Evolutionary conservation across 2,797 vertebrate species (phyloP).

Genomic region (Pangasius sanitwongsei): DNA sequence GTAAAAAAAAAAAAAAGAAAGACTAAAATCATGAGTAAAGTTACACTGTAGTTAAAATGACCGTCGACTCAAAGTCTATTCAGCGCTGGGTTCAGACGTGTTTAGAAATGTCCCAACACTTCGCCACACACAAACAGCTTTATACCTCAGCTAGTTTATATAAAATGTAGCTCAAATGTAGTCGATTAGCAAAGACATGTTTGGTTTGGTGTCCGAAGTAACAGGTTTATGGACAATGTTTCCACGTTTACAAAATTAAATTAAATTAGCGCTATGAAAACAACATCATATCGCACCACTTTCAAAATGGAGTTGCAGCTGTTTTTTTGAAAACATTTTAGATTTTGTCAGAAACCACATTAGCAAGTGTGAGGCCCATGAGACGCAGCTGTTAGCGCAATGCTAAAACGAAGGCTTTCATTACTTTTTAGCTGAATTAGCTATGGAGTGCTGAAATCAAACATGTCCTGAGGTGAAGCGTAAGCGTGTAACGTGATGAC

Average conservation of each 20-base stretch:
- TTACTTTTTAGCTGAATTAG: not conserved
- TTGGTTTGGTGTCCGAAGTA: not conserved
- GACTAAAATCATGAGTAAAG: not conserved
- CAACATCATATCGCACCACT: not conserved
- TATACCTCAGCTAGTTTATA: not conserved
- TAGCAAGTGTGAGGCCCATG: not conserved
- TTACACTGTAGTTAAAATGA: no score
- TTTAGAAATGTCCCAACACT: not conserved
- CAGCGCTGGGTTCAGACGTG: no score
- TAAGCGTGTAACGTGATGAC: not conserved
- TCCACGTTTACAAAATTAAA: no score
- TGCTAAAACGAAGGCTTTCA: not conserved
- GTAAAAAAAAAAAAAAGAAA: not conserved
- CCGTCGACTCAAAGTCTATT: not conserved
- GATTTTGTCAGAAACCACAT: not conserved
- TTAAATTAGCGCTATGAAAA: not conserved
- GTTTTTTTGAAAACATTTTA: not conserved
- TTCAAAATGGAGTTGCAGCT: not conserved
- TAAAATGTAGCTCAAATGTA: not conserved
- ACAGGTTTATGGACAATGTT: not conserved
- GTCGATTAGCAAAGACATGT: not conserved
- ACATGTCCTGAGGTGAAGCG: not conserved
- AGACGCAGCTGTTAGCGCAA: not conserved
- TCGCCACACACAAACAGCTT: not conserved
- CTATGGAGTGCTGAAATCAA: not conserved